Conservation (phyloP, 1,140 invertebrate genomes). For the Lordiphosa stackelbergi region DNA sequence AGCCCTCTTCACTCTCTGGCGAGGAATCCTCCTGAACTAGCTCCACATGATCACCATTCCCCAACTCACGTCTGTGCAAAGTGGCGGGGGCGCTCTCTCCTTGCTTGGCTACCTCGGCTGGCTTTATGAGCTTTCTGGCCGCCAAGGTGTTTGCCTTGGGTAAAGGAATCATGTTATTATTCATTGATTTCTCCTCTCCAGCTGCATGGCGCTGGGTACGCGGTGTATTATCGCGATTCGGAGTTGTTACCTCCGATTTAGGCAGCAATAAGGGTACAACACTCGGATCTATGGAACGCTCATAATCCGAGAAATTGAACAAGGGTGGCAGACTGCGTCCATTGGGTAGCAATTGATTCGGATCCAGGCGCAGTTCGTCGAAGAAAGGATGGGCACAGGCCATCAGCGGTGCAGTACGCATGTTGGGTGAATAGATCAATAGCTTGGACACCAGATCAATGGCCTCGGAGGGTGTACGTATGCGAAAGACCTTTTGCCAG, state of each 20-base stretch:
- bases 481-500: conserved; percentile 93
- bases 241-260: background rate
- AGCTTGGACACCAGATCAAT: conserved; percentile 63
- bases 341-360: conserved; percentile 47
- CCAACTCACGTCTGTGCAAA: conserved; percentile 27
- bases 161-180: background rate
- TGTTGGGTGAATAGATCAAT: conserved; percentile 47
- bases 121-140: background rate
- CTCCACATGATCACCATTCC: conserved; percentile 51
- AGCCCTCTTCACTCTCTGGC: conserved; percentile 15
- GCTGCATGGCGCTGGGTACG: conserved; percentile 26
- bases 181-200: conserved; percentile 30
- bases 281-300: conserved; percentile 42
- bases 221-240: background rate
- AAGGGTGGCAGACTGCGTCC: conserved; percentile 39
- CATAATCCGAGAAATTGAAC: conserved; percentile 54
- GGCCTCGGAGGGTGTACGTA: conserved; percentile 50
- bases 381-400: conserved; percentile 62
- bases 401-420: conserved; percentile 31
- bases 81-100: background rate
- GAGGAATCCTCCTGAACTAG: conserved; percentile 10
- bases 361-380: conserved; percentile 55
- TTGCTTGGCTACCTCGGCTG: conserved; percentile 1
- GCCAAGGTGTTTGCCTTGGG: background rate
- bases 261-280: conserved; percentile 29